Base-by-base conservation (phyloP, 1,140 invertebrate species). In the Dufourea novaeangliae region DNA sequence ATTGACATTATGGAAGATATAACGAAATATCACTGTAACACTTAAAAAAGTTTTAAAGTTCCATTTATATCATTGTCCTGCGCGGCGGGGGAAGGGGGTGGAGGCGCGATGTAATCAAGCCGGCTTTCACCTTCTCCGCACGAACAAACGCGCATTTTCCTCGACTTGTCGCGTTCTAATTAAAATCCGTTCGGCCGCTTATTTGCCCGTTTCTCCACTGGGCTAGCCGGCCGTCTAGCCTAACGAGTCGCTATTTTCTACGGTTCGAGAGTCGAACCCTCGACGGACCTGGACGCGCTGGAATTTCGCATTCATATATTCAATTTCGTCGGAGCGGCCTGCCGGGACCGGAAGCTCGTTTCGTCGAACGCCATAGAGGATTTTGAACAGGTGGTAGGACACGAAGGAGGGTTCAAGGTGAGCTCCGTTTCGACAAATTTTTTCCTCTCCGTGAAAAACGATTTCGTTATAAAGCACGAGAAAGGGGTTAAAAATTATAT, bases 291-390 rank as follows among this genome's bases (percentile, higher is more conserved):
- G 52, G n/a, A 39, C 69, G 61, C 41, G 66, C 39, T 17, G 57
- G n/a, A 61, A 79, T 82, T 72, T 70, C 78, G 54, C 46, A 80
- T 80, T 82, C 80, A 71, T 82, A 72, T 80, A 82, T 82, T 80
- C 80, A 82, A 82, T 79, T 82, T 79, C 59, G 59, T 29, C n/a
- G 68, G 61, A 56, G 52, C 74, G 61, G 79, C n/a, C 66, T 59
- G 54, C 56, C 17, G 71, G 72, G 72, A 56, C 62, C 54, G 71
- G 41, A 75, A 74, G 56, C 54, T 62, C 62, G 78, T 69, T 79
- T 39, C 64, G 54, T 22, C 41, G 64, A 37, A 62, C 66, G 50
- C 78, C 44, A 17, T 20, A n/a, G 25, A 64, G 50, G 72, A 75
- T 75, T 64, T 69, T 34, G 50, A 34, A 39, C 59, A n/a, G 1